Evolutionary conservation across 2,113 vertebrate genomes (phyloP).

Genomic region (Chroicocephalus ridibundus): DNA sequence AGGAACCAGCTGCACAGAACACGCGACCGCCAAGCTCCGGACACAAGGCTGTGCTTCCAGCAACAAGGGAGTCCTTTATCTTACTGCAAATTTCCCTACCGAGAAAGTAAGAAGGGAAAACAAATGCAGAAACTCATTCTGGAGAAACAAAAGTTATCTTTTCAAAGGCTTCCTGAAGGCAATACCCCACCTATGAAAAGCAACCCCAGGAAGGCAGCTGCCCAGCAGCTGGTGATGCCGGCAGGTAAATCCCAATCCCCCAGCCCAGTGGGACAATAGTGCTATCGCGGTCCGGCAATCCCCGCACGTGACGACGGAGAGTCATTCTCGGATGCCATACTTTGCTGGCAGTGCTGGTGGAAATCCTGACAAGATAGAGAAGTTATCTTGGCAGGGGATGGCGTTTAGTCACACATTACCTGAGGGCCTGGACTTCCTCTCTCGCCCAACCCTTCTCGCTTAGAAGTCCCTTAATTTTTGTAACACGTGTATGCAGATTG

Average conservation of each 20-base stretch:
- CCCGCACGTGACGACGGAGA: fast-evolving
- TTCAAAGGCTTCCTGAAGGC: not conserved
- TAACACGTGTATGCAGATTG: fast-evolving
- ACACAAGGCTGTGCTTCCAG: not conserved
- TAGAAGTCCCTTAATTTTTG: not conserved
- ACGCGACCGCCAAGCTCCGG: fast-evolving
- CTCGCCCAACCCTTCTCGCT: not conserved
- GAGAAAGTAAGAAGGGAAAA: not conserved
- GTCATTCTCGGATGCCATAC: not conserved
- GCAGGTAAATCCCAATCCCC: not conserved
- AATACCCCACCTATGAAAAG: not conserved
- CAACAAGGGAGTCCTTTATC: not conserved
- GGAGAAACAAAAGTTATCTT: not conserved
- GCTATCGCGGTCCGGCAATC: not conserved
- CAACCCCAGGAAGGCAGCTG: not conserved
- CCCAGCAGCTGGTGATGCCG: not conserved
- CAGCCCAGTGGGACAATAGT: fast-evolving
- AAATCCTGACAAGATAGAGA: conserved; percentile 34
- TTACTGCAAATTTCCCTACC: fast-evolving
- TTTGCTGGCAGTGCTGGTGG: conserved; percentile 3
- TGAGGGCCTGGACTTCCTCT: not conserved
- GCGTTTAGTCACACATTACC: not conserved
- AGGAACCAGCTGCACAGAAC: not conserved
- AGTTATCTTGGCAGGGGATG: not conserved
- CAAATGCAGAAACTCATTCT: fast-evolving